Evolutionary conservation across 2,888 invertebrate genomes (phyloP).

Genomic region (Phoenoteleia sp.): DNA sequence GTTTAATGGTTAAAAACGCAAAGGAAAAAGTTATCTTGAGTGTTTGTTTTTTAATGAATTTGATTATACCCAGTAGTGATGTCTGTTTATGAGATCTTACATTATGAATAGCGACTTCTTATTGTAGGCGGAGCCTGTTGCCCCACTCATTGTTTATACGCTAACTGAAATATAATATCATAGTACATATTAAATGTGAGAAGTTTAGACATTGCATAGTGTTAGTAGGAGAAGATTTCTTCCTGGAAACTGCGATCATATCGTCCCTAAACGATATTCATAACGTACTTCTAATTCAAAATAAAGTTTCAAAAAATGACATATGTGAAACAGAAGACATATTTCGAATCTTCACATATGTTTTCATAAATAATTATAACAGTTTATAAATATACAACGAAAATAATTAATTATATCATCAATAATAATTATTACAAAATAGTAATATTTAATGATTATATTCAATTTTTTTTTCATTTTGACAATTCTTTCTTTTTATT

Average conservation of each 20-base stretch:
- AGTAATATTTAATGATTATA: too few species aligned
- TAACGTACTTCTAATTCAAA: constrained; percentile 35
- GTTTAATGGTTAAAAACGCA: too few species aligned
- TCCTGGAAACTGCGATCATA: constrained; percentile 12
- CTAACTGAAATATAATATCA: constrained; percentile 49
- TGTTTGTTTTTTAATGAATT: constrained; percentile 48
- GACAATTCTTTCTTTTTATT: too few species aligned
- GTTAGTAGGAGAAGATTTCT: constrained; percentile 12
- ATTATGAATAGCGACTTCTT: constrained; percentile 39
- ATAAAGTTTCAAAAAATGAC: neutral
- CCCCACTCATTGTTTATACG: constrained; percentile 53
- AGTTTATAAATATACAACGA: too few species aligned
- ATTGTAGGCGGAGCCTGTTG: constrained; percentile 39
- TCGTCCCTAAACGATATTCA: constrained; percentile 27
- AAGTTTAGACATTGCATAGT: constrained; percentile 24
- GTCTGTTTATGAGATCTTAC: constrained; percentile 49
- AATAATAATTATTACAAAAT: too few species aligned
- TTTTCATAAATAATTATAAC: too few species aligned
- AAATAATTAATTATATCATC: too few species aligned
- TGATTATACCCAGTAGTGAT: constrained; percentile 42
- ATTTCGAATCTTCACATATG: too few species aligned
- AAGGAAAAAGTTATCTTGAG: constrained; percentile 25
- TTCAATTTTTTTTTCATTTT: too few species aligned
- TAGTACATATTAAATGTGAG: constrained; percentile 41
- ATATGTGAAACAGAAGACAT: too few species aligned